Conservation (phyloP, 2,113 vertebrate species). For the Agelaius phoeniceus region DNA sequence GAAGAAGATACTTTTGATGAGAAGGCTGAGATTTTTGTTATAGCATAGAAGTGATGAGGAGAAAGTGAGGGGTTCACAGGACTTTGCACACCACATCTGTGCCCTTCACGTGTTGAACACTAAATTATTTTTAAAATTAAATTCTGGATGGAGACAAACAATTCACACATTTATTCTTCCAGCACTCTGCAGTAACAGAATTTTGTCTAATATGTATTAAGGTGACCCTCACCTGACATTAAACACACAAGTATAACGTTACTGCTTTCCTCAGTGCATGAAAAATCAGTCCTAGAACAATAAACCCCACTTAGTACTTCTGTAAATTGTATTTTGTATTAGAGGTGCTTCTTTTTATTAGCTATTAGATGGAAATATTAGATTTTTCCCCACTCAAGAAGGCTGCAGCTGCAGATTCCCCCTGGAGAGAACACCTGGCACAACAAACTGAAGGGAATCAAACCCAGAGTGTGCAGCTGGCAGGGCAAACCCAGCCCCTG, state of each 20-base stretch:
- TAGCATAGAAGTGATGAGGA: fast-evolving
- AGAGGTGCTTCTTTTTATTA: background rate
- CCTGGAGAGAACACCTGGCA: background rate
- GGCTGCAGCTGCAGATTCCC: background rate
- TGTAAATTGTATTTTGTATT: background rate
- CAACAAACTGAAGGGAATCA: background rate
- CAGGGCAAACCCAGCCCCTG: background rate
- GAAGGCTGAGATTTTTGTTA: background rate
- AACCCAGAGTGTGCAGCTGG: background rate
- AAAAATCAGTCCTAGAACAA: background rate
- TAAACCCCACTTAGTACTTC: background rate
- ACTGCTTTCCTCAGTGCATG: background rate
- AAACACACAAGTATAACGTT: fast-evolving
- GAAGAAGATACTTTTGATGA: background rate
- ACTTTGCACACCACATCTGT: background rate
- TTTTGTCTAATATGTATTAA: background rate
- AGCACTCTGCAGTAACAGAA: background rate
- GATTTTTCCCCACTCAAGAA: background rate
- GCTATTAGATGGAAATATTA: fast-evolving
- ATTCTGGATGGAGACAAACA: background rate
- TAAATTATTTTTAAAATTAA: background rate
- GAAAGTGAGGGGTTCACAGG: too few relatives aligned
- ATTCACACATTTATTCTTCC: background rate
- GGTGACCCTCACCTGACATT: background rate
- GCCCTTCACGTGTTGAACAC: fast-evolving